phyloP scores from a whole-genome alignment of 2,797 vertebrate species.

The Pitangus sulphuratus region DNA sequence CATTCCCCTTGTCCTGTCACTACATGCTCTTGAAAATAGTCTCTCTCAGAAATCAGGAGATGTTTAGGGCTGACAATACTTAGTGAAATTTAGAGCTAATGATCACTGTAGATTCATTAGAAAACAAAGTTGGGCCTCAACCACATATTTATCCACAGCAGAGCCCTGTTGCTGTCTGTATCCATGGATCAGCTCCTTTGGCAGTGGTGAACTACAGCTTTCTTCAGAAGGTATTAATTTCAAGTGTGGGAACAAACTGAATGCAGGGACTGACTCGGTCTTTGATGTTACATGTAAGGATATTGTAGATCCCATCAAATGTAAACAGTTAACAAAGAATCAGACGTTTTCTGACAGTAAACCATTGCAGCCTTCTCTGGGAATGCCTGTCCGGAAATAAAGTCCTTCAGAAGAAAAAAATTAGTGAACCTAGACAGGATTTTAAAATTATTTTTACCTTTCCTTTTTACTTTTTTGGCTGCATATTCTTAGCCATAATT shows the following conservation, averaged over 20 bases:
- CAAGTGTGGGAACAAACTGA: neutral
- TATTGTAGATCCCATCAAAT: neutral
- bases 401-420: neutral
- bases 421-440: neutral
- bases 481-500: neutral
- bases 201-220: neutral
- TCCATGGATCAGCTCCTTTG: neutral
- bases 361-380: neutral
- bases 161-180: neutral
- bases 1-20: neutral
- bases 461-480: neutral
- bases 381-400: neutral
- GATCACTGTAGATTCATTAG: neutral
- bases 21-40: neutral
- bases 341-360: neutral
- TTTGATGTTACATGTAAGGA: neutral
- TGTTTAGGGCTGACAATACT: neutral
- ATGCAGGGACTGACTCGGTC: neutral
- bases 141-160: fast-evolving
- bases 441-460: neutral
- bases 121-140: neutral
- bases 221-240: neutral
- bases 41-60: neutral
- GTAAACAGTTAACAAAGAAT: neutral
- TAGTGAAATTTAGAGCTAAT: neutral